Conservation (phyloP, 2,888 invertebrate genomes). For the Pachymerium ferrugineum region DNA sequence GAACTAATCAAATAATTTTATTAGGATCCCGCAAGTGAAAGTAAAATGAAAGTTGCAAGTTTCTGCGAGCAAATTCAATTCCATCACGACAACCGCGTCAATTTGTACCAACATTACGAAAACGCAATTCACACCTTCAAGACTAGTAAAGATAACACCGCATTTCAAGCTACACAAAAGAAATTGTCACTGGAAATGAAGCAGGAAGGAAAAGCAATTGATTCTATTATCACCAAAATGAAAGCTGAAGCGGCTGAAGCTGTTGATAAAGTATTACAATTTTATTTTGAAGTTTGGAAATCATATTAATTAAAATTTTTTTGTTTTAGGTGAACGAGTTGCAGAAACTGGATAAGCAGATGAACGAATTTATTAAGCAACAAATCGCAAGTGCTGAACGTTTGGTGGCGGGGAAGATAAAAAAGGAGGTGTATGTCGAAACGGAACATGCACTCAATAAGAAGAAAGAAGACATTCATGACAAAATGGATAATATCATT, state of each 20-base stretch:
- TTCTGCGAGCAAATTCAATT: slow-evolving; percentile 55
- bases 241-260: slow-evolving; percentile 58
- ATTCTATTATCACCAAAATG: slow-evolving; percentile 53
- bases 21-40: slow-evolving; percentile 54
- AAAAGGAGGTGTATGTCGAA: slow-evolving; percentile 57
- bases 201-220: slow-evolving; percentile 53
- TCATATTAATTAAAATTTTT: background rate
- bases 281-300: background rate
- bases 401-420: slow-evolving; percentile 57
- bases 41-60: slow-evolving; percentile 50
- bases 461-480: slow-evolving; percentile 55
- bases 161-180: slow-evolving; percentile 53
- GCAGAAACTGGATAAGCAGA: slow-evolving; percentile 55
- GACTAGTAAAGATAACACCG: slow-evolving; percentile 55
- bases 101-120: slow-evolving; percentile 57
- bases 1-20: slow-evolving; percentile 24
- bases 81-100: slow-evolving; percentile 57
- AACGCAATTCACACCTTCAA: slow-evolving; percentile 59
- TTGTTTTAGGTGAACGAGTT: slow-evolving; percentile 51
- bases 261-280: slow-evolving; percentile 57
- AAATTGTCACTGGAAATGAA: slow-evolving; percentile 58
- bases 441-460: slow-evolving; percentile 53
- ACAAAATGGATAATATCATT: slow-evolving; percentile 45
- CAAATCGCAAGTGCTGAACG: slow-evolving; percentile 58
- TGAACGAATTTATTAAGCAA: slow-evolving; percentile 46